Evolutionary conservation across 2,888 invertebrate species (phyloP), one percentile per base, ranked within the genome.

Genomic region (Xylocampa areola): DNA sequence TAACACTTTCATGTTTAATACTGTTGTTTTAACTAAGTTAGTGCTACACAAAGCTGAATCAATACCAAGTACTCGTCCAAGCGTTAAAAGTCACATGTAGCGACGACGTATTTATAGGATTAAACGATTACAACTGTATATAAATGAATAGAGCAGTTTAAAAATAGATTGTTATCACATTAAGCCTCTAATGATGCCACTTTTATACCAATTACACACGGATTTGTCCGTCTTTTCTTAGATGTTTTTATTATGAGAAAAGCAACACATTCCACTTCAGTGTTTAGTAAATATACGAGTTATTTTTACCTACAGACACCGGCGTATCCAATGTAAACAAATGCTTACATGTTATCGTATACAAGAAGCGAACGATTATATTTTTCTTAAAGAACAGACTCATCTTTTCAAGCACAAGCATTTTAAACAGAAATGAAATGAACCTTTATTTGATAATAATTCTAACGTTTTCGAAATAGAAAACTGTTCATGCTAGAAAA

Each of bases 281-380:
- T 75, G 53, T 68, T 68, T 72, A 75, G 51, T 43, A 33, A 54
- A 45, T 55, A 47, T 25, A n/a, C 25, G 13, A 35, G 44, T 54
- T 72, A 72, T 75, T 72, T 69, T 61, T 32, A 45, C 61, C 23
- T 47, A 39, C 19, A 19, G 17, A 37, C 27, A 36, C 44, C 45
- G 55, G 45, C 52, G 59, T 29, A 29, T 55, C 43, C 7, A 13
- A 51, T 54, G 58, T 69, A 59, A 72, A 73, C 60, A 76, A 53
- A 66, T 35, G 36, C n/a, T n/a, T n/a, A n/a, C n/a, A n/a, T n/a
- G 47, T 36, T 67, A 41, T 48, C 55, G 55, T 71, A 59, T 57
- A 68, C 39, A 8, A 11, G 36, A n/a, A 33, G 30, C 8, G 4
- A 27, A 40, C 36, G 13, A 13, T 44, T 32, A 54, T 43, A n/a